phyloP scores from a whole-genome alignment of 2,888 invertebrate genomes.

The Oscheius sp. region DNA sequence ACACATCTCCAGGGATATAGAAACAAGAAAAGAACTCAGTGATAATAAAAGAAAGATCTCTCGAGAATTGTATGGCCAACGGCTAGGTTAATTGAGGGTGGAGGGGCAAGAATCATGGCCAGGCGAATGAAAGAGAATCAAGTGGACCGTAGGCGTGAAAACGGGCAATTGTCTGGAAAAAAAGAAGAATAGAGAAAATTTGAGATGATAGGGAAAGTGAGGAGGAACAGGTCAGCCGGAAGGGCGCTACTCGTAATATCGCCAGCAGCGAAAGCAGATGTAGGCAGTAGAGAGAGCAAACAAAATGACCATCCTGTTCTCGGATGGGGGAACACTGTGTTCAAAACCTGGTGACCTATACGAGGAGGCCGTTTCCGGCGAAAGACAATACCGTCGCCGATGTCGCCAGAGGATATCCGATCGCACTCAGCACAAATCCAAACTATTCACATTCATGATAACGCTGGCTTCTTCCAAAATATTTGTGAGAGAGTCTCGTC shows the following conservation, averaged over 20 bases:
- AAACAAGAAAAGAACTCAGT: neutral
- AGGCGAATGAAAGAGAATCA: slow-evolving; percentile 4
- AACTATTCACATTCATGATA: too few species aligned
- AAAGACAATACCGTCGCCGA: too few species aligned
- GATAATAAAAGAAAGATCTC: slow-evolving; percentile 1
- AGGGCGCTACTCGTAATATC: neutral
- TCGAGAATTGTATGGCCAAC: too few species aligned
- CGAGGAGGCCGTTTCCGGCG: too few species aligned
- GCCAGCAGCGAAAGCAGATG: neutral
- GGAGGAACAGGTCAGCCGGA: slow-evolving; percentile 26
- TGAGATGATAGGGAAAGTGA: neutral
- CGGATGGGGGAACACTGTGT: neutral
- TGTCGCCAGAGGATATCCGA: too few species aligned
- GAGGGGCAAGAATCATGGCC: neutral
- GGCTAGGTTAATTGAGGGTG: slow-evolving; percentile 13
- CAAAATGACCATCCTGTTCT: too few species aligned
- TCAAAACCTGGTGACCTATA: too few species aligned
- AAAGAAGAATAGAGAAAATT: neutral
- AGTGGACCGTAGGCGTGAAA: too few species aligned
- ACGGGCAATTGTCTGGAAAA: neutral
- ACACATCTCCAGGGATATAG: neutral
- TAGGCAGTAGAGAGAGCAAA: neutral
- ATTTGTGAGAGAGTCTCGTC: too few species aligned
- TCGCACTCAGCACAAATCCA: too few species aligned
- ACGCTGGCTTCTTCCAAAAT: too few species aligned